Percentiles rank a stretch among this genome's conserved stretches.
Evolutionary conservation across 2,888 invertebrate genomes (phyloP).

Genomic region (Caenorhabditis sp.): DNA sequence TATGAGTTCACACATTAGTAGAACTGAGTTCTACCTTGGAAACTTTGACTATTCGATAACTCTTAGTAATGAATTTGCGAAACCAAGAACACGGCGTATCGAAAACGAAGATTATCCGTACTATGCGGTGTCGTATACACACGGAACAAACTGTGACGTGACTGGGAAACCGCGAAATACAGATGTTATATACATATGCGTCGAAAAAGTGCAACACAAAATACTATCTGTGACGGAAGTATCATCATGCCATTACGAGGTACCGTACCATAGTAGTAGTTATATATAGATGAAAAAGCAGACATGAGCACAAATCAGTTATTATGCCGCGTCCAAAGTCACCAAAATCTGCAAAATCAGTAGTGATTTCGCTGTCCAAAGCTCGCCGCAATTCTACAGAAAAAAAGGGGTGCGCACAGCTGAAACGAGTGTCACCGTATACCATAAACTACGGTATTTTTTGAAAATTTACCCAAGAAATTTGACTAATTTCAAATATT

Average conservation of each 20-base stretch:
- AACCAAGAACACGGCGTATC: slow-evolving; percentile 80
- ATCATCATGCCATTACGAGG: slow-evolving; percentile 93
- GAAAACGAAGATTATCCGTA: slow-evolving; percentile 92
- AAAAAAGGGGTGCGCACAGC: too few relatives aligned
- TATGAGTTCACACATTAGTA: slow-evolving; percentile 81
- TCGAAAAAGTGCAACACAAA: slow-evolving; percentile 59
- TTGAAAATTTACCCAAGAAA: too few relatives aligned
- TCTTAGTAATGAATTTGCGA: slow-evolving; percentile 63
- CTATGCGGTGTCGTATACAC: slow-evolving; percentile 86
- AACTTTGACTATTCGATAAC: slow-evolving; percentile 61
- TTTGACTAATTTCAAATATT: too few relatives aligned
- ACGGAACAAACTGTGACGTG: slow-evolving; percentile 93
- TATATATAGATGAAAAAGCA: neutral
- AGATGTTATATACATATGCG: slow-evolving; percentile 75
- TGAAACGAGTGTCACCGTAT: too few relatives aligned
- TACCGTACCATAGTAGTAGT: too few relatives aligned
- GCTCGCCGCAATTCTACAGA: too few relatives aligned
- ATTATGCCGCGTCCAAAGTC: too few relatives aligned
- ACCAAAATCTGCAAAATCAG: too few relatives aligned
- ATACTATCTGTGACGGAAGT: slow-evolving; percentile 59
- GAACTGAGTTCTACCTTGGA: slow-evolving; percentile 77
- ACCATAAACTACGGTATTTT: too few relatives aligned
- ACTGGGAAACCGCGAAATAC: slow-evolving; percentile 82
- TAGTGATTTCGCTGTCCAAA: too few relatives aligned
- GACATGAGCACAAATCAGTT: too few relatives aligned